Percentiles rank a stretch among this genome's conserved stretches.
phyloP scores from a whole-genome alignment of 2,797 vertebrate genomes.

The Sciurus vulgaris region DNA sequence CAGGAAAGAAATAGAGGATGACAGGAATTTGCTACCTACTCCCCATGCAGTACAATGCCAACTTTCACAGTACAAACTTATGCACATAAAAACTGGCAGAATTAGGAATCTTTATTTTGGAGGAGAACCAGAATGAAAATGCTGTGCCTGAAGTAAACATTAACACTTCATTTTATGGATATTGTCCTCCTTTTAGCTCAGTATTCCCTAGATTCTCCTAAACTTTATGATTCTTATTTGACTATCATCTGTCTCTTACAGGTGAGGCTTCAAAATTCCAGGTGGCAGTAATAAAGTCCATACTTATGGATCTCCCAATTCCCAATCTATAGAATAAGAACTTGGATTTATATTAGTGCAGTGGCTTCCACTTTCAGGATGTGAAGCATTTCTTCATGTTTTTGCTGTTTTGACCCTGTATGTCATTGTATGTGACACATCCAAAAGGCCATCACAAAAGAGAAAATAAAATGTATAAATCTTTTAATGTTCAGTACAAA shows the following conservation, averaged over 20 bases:
- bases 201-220: constrained; percentile 60
- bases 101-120: constrained; percentile 62
- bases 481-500: neutral
- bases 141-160: constrained; percentile 29
- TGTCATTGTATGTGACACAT: neutral
- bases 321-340: neutral
- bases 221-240: constrained; percentile 52
- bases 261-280: constrained; percentile 49
- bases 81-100: constrained; percentile 49
- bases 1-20: neutral
- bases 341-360: neutral
- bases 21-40: neutral
- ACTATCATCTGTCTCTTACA: constrained; percentile 5
- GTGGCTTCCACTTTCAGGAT: constrained; percentile 32
- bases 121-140: constrained; percentile 67
- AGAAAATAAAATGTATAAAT: constrained; percentile 32
- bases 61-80: neutral
- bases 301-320: neutral
- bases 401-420: constrained; percentile 21
- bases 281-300: constrained; percentile 42
- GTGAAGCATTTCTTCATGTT: neutral
- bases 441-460: neutral
- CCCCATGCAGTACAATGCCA: neutral
- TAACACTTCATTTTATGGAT: constrained; percentile 60
- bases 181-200: constrained; percentile 22